Percentiles rank a stretch among this genome's conserved stretches.
phyloP scores from a whole-genome alignment of 2,113 vertebrate genomes.

The Nothobranchius kuhntae region DNA sequence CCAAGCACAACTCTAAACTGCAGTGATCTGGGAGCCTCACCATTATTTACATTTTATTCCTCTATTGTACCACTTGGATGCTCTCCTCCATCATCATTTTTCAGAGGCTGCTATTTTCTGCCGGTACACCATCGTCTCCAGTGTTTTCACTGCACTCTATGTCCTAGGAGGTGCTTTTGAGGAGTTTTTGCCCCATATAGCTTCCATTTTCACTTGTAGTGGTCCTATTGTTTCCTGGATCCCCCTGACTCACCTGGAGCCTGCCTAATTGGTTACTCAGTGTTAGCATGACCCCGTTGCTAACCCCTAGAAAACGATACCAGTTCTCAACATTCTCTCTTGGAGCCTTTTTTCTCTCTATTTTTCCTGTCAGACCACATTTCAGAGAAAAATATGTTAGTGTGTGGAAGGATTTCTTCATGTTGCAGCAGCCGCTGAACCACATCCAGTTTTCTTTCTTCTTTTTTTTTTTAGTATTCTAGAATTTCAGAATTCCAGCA shows the following conservation, averaged over 20 bases:
- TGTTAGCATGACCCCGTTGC: constrained; percentile 23
- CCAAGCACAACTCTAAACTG: constrained; percentile 1
- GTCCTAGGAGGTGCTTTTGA: constrained; percentile 28
- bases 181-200: constrained; percentile 12
- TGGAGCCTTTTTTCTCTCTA: background rate
- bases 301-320: constrained; percentile 1
- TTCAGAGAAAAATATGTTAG: constrained; percentile 14
- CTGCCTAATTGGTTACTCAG: constrained; percentile 50
- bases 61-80: constrained; percentile 15
- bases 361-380: constrained; percentile 25
- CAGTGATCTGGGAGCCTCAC: constrained; percentile 25
- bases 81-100: constrained; percentile 11
- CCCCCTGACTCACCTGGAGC: constrained; percentile 16
- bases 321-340: constrained; percentile 18
- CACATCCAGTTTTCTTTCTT: background rate
- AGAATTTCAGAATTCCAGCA: background rate
- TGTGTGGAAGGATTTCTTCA: constrained; percentile 13
- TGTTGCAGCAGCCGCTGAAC: constrained; percentile 12
- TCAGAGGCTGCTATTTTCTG: constrained; percentile 5
- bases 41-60: constrained; percentile 29
- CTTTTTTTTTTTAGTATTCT: constrained; percentile 4
- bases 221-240: constrained; percentile 33
- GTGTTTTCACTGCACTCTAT: constrained; percentile 10
- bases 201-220: constrained; percentile 41
- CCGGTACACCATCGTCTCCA: background rate